phyloP scores from a whole-genome alignment of 2,113 vertebrate genomes.

The Grallaria varia region DNA sequence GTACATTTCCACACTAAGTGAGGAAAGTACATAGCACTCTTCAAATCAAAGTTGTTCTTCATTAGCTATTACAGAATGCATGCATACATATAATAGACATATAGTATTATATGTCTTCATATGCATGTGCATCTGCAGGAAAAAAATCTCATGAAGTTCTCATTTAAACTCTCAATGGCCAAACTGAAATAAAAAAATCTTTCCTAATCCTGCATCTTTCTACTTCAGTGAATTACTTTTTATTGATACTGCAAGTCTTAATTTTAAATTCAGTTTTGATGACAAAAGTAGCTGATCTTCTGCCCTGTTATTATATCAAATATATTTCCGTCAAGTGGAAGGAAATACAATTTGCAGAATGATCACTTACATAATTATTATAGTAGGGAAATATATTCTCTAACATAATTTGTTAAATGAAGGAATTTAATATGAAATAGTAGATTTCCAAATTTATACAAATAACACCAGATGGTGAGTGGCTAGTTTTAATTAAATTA shows the following conservation, averaged over 20 bases:
- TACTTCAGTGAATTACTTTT: constrained; percentile 5
- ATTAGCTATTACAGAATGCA: neutral
- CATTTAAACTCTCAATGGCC: neutral
- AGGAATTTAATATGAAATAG: constrained; percentile 71
- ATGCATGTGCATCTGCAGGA: neutral
- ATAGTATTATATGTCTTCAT: neutral
- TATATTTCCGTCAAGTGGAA: constrained; percentile 70
- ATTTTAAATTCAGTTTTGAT: constrained; percentile 41
- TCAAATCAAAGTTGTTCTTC: neutral
- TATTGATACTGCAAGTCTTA: constrained; percentile 1
- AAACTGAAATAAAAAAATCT: neutral
- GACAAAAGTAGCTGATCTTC: constrained; percentile 66
- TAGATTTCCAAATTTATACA: constrained; percentile 76
- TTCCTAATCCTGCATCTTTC: neutral
- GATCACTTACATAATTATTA: constrained; percentile 73
- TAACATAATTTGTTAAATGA: constrained; percentile 72
- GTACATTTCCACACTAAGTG: neutral
- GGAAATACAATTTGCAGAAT: constrained; percentile 71
- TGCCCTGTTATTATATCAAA: constrained; percentile 67
- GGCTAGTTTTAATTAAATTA: constrained; percentile 81
- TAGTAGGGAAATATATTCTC: constrained; percentile 46
- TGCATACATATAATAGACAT: neutral
- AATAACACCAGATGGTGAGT: constrained; percentile 79
- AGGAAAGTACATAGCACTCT: neutral
- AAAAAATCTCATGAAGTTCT: neutral